A percentile compares a stretch with the other conserved stretches of the same genome.
Conservation (phyloP, 2,113 vertebrate species). For the Eclectus roratus region DNA sequence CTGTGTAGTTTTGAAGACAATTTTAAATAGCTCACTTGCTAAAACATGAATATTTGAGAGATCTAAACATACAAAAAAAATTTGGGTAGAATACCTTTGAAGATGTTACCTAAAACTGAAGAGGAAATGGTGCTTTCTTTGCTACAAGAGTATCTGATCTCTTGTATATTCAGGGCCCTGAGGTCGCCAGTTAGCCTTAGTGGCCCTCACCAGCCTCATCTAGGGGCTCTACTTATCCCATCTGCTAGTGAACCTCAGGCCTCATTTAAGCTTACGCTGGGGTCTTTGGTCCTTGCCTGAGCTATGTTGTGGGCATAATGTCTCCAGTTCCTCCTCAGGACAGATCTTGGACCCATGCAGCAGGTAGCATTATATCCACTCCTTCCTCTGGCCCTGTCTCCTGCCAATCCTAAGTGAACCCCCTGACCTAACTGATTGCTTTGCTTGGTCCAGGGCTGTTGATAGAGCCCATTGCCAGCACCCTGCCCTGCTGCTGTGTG, state of each 20-base stretch:
- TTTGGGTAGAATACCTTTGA: neutral
- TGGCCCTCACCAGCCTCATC: neutral
- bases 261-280: neutral
- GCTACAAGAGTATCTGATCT: neutral
- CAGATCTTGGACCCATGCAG: neutral
- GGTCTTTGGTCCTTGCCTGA: neutral
- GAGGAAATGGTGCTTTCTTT: neutral
- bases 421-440: neutral
- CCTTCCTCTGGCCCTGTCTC: neutral
- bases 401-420: neutral
- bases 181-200: neutral
- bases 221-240: neutral
- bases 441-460: neutral
- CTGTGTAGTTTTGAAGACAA: neutral
- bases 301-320: neutral
- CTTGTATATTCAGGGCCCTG: neutral
- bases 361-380: neutral
- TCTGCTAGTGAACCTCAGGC: neutral
- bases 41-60: neutral
- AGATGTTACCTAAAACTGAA: neutral
- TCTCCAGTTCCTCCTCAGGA: neutral
- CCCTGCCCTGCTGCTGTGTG: neutral
- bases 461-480: neutral
- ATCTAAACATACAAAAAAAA: neutral
- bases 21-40: constrained; percentile 3